Evolutionary conservation across 2,113 vertebrate species (phyloP).

Genomic region (Stegastes partitus): DNA sequence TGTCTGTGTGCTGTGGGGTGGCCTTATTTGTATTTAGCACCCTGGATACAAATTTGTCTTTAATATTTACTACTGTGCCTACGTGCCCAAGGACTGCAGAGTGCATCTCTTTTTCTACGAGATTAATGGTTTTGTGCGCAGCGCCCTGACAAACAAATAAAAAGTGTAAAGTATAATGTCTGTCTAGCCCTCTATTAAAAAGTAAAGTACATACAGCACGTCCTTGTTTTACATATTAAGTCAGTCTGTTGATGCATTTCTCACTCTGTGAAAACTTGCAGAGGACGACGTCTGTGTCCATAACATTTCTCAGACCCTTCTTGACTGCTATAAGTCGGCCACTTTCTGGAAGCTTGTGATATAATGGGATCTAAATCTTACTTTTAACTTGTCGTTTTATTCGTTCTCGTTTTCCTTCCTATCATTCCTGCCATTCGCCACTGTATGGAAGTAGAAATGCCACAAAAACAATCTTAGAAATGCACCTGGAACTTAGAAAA

Average conservation of each 20-base stretch:
- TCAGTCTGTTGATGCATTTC: slow-evolving; percentile 6
- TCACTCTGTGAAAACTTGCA: slow-evolving; percentile 10
- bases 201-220: background rate
- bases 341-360: slow-evolving; percentile 22
- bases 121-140: too few relatives aligned
- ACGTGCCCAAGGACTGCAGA: too few relatives aligned
- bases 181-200: slow-evolving; percentile 14
- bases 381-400: slow-evolving; percentile 18
- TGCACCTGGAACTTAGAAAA: slow-evolving; percentile 5
- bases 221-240: slow-evolving; percentile 25
- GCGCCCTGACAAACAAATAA: too few relatives aligned
- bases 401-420: background rate
- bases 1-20: too few relatives aligned
- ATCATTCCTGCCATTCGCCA: slow-evolving; percentile 7
- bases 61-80: too few relatives aligned
- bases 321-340: slow-evolving; percentile 28
- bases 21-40: too few relatives aligned
- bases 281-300: slow-evolving; percentile 17
- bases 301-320: slow-evolving; percentile 25
- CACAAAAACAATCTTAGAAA: slow-evolving; percentile 38
- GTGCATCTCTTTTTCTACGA: too few relatives aligned
- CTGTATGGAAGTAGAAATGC: slow-evolving; percentile 22
- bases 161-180: too few relatives aligned
- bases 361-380: slow-evolving; percentile 20
- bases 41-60: too few relatives aligned